A percentile compares a stretch with the other conserved stretches of the same genome.
Evolutionary conservation across 2,113 vertebrate genomes (phyloP).

Genomic region (Abramis brama): DNA sequence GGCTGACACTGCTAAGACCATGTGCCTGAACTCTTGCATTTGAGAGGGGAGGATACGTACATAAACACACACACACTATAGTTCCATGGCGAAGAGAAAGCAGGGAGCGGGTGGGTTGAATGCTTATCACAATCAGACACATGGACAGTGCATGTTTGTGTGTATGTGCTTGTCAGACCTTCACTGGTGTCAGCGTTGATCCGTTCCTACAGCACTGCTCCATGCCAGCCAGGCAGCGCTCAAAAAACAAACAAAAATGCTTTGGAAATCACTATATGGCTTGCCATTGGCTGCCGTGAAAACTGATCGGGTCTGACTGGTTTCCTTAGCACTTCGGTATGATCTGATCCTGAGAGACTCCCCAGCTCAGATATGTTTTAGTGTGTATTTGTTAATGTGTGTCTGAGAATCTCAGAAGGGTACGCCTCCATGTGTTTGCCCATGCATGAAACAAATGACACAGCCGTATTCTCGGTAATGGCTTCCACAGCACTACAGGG

Average conservation of each 20-base stretch:
- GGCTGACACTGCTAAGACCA: conserved; percentile 21
- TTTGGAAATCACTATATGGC: conserved; percentile 57
- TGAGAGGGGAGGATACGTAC: conserved; percentile 17
- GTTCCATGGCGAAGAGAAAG: neutral
- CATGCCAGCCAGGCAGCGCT: conserved; percentile 25
- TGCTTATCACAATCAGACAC: conserved; percentile 51
- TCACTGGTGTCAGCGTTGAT: conserved; percentile 22
- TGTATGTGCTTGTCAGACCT: conserved; percentile 1
- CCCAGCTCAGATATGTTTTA: conserved; percentile 35
- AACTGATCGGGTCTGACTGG: conserved; percentile 67
- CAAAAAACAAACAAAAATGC: conserved; percentile 52
- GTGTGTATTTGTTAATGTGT: conserved; percentile 44
- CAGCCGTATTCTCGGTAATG: conserved; percentile 5
- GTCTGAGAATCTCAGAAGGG: conserved; percentile 10
- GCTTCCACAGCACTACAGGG: neutral
- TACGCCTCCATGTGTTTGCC: conserved; percentile 37
- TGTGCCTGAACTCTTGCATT: conserved; percentile 39
- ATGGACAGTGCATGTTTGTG: conserved; percentile 28
- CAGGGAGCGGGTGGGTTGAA: neutral
- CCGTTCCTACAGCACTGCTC: conserved; percentile 23
- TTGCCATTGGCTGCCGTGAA: conserved; percentile 55
- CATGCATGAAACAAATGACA: conserved; percentile 25
- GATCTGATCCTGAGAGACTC: conserved; percentile 49
- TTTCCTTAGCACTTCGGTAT: conserved; percentile 50
- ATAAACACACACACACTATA: neutral